A percentile compares a stretch with the other conserved stretches of the same genome.
Evolutionary conservation across 2,113 vertebrate species (phyloP).

Genomic region (Hypomesus transpacificus): DNA sequence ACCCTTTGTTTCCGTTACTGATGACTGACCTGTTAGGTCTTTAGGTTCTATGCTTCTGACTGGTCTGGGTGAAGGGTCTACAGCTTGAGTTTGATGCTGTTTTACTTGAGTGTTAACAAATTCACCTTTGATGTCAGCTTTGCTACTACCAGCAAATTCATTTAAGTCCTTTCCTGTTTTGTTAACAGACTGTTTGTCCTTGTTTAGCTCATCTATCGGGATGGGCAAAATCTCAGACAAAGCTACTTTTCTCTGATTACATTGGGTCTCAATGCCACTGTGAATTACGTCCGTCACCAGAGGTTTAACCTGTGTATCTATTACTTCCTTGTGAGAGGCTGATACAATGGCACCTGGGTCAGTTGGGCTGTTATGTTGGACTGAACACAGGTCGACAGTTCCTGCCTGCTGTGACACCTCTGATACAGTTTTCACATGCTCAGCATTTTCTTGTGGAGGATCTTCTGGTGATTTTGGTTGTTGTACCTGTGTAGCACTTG

Average conservation of each 20-base stretch:
- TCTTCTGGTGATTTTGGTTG: slow-evolving; percentile 13
- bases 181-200: slow-evolving; percentile 11
- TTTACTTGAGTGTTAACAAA: neutral
- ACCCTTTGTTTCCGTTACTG: neutral
- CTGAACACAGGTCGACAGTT: slow-evolving; percentile 16
- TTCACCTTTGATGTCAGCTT: neutral
- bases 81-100: neutral
- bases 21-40: neutral
- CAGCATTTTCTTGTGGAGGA: neutral
- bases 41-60: slow-evolving; percentile 2
- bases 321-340: slow-evolving; percentile 29
- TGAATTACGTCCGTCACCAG: slow-evolving; percentile 8
- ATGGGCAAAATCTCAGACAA: slow-evolving; percentile 8
- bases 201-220: slow-evolving; percentile 1
- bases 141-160: neutral
- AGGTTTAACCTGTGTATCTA: slow-evolving; percentile 34
- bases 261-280: slow-evolving; percentile 15
- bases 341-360: slow-evolving; percentile 1
- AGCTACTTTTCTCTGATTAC: slow-evolving; percentile 17
- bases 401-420: slow-evolving; percentile 2
- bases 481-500: neutral
- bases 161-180: slow-evolving; percentile 18
- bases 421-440: slow-evolving; percentile 9
- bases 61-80: neutral
- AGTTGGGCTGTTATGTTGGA: slow-evolving; percentile 15